A percentile compares a stretch with the other conserved stretches of the same genome.
Conservation (phyloP, 2,888 invertebrate genomes). For the Gymnocheta viridis region DNA sequence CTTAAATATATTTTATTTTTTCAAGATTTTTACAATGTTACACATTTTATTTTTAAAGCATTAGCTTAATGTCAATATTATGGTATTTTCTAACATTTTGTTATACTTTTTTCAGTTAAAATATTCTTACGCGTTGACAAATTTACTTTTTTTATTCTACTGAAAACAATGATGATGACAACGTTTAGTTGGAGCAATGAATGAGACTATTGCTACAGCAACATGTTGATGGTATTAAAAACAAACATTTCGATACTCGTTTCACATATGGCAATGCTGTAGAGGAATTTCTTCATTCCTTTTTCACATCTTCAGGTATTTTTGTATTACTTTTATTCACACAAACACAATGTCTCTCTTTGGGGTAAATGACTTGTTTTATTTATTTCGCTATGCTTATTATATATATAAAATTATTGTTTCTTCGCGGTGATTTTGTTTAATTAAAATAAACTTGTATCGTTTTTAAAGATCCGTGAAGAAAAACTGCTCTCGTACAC, state of each 20-base stretch:
- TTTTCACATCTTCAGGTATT: conserved; percentile 16
- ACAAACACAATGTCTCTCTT: background rate
- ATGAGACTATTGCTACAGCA: conserved; percentile 60
- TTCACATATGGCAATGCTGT: conserved; percentile 65
- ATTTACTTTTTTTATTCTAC: conserved; percentile 51
- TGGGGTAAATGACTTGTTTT: background rate
- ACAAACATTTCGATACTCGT: conserved; percentile 67
- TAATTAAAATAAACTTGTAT: background rate
- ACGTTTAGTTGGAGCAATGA: conserved; percentile 71
- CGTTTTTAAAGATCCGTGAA: background rate
- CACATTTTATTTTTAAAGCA: background rate
- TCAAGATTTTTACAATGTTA: background rate
- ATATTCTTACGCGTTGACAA: conserved; percentile 58
- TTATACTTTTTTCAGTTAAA: conserved; percentile 6
- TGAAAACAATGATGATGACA: conserved; percentile 66
- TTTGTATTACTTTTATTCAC: background rate
- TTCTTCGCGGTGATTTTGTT: background rate
- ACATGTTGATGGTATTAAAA: conserved; percentile 59
- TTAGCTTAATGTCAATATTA: background rate
- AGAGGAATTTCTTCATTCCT: conserved; percentile 64
- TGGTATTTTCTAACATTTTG: background rate
- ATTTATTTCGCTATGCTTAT: too few species aligned
- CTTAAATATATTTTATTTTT: conserved; percentile 21
- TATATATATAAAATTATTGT: background rate
- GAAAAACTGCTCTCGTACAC: conserved; percentile 16